Evolutionary conservation across 2,113 vertebrate species (phyloP), one percentile per base, ranked within the genome.

Genomic region (Garra rufa): DNA sequence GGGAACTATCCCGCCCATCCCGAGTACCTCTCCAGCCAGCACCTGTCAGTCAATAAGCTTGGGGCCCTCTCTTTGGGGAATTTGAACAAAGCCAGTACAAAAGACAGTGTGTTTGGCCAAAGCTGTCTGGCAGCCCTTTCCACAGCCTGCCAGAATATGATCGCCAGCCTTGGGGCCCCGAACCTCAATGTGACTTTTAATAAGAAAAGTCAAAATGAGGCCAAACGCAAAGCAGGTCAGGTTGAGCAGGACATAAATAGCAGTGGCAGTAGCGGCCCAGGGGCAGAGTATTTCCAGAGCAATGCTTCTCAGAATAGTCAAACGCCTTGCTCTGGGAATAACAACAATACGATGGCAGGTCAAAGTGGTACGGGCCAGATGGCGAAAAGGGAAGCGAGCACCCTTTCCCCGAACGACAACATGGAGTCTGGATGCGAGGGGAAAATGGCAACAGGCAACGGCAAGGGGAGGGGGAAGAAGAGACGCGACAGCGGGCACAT

Each of bases 181-280:
- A 99, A 99, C 94, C 97, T 99, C 92, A 99, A 99, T 88, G 98
- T 99, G 93, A 99, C 98, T 87, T 99, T 99, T 94, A 98, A 97
- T 93, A 99, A 99, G 95, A 99, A 99, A 93, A 98, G 95, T 95
- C 96, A 97, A 91, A 96, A 96, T 0, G 97, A 96, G 93, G 96
- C 95, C 93, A 99, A 99, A 92, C 95, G 98, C 93, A 99, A 99
- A 94, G 95, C 98, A 93, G 97, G 97, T 95, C 97, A 97, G 94
- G 96, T 96, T 2, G 97, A 98, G 95, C 92, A 96, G 61, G 96
- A 97, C 76, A 92, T 94, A 91, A 95, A 94, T 93, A 94, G 93
- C 92, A 92, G 92, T 92, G 90, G 92, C 84, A 91, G 92, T 88
- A 93, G 93, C 89, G 93, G 93, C 92, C 91, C 93, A 87, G 93